phyloP scores from a whole-genome alignment of 2,797 vertebrate species.

The Adrianichthys oophorus region DNA sequence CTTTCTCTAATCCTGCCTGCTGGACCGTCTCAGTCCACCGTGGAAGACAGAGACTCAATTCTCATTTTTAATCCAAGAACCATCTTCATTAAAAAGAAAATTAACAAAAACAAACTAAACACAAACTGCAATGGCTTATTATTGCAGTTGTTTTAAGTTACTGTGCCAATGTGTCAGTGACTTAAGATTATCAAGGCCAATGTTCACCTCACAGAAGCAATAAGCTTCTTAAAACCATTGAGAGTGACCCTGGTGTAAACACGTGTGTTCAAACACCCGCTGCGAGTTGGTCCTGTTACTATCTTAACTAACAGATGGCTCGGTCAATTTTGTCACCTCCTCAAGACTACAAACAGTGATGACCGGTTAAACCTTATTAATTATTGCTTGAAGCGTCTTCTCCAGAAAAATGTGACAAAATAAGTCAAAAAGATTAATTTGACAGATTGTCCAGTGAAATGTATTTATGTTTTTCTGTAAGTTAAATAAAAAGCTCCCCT shows the following conservation, averaged over 20 bases:
- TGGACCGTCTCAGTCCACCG: slow-evolving; percentile 36
- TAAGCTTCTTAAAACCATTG: slow-evolving; percentile 42
- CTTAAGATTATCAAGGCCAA: slow-evolving; percentile 44
- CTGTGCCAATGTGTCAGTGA: slow-evolving; percentile 29
- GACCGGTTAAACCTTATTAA: not conserved
- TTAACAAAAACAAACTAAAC: not conserved
- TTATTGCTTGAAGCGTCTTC: no score
- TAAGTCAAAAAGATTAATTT: no score
- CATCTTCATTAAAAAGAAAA: not conserved
- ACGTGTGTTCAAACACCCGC: slow-evolving; percentile 15
- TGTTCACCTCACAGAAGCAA: slow-evolving; percentile 21
- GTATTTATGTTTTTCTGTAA: no score
- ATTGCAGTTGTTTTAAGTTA: not conserved
- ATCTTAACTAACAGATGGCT: slow-evolving; percentile 6
- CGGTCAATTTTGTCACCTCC: not conserved
- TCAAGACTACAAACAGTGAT: not conserved
- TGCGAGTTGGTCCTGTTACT: slow-evolving; percentile 6
- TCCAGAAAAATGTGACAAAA: no score
- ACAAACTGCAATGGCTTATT: not conserved
- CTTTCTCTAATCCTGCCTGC: slow-evolving; percentile 32
- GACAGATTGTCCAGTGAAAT: no score
- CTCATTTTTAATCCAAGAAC: not conserved
- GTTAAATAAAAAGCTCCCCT: no score
- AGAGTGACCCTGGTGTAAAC: slow-evolving; percentile 27
- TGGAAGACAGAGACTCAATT: not conserved